Percentiles rank a stretch among this genome's conserved stretches.
Conservation (phyloP, 2,797 vertebrate genomes). For the Mycteria americana region DNA sequence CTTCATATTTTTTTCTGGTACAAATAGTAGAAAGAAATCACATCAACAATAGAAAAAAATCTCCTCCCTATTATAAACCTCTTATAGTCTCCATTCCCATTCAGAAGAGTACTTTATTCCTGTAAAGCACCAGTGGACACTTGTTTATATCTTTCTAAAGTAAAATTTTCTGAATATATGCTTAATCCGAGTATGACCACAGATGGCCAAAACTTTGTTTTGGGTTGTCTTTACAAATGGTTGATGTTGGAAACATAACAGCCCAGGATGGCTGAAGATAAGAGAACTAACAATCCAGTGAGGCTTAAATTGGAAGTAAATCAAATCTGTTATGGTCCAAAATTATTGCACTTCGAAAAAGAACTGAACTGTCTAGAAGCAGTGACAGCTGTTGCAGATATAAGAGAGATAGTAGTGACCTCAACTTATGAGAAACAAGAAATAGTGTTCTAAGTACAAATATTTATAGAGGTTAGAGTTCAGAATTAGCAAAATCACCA, state of each 20-base stretch:
- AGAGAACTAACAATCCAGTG: neutral
- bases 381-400: slow-evolving; percentile 36
- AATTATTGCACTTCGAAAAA: slow-evolving; percentile 42
- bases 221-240: neutral
- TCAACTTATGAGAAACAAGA: slow-evolving; percentile 13
- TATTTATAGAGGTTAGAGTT: slow-evolving; percentile 22
- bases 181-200: neutral
- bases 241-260: neutral
- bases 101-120: neutral
- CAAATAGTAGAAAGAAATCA: neutral
- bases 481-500: neutral
- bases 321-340: neutral
- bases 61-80: neutral
- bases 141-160: neutral
- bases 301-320: slow-evolving; percentile 22
- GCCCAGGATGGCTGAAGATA: slow-evolving; percentile 9
- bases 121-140: neutral
- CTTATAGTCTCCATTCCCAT: neutral
- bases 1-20: neutral
- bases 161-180: neutral
- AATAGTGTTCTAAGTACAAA: neutral
- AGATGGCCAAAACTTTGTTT: neutral
- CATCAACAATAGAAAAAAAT: neutral
- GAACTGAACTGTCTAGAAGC: slow-evolving; percentile 8
- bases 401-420: neutral